These are phyloP conservation scores for Anolis sagrei DNA, from an alignment of 2,113 vertebrate genomes.

Conservation along the genomic window DNA sequence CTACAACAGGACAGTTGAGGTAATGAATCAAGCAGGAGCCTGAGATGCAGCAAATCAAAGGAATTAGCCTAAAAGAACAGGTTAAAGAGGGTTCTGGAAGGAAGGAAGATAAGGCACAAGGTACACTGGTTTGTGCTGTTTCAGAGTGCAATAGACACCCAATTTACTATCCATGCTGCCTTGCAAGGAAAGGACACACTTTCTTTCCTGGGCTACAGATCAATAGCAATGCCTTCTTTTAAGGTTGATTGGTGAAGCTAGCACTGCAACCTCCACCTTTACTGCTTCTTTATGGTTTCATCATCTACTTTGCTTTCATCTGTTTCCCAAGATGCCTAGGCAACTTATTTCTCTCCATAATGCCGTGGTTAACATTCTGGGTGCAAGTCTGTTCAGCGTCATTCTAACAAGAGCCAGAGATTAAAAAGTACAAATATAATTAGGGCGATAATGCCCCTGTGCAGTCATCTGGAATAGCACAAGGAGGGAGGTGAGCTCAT, in stretches of 20 bases:
- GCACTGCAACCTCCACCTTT: accelerated
- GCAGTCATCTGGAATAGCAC: constrained; percentile 28
- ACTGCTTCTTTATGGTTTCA: background rate
- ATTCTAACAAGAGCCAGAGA: background rate
- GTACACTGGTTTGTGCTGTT: background rate
- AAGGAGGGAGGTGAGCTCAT: constrained; percentile 17
- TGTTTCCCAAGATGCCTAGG: background rate
- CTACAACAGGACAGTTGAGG: no score
- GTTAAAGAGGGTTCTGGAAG: background rate
- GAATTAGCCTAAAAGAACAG: background rate
- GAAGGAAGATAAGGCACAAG: background rate
- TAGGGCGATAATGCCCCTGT: constrained; percentile 20
- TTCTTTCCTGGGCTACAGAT: background rate
- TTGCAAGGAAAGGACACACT: accelerated
- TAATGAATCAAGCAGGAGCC: background rate
- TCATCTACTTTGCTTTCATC: background rate
- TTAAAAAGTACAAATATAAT: constrained; percentile 58
- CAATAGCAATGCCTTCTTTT: background rate
- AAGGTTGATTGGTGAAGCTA: background rate
- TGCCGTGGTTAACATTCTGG: constrained; percentile 19
- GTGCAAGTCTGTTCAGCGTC: background rate
- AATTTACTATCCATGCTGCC: background rate
- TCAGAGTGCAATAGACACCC: background rate
- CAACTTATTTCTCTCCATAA: background rate
- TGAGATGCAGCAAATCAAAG: background rate